A percentile compares a stretch with the other conserved stretches of the same genome.
These are phyloP conservation scores for Melanotaenia boesemani DNA, from an alignment of 2,797 vertebrate species.

Conservation along the genomic window DNA sequence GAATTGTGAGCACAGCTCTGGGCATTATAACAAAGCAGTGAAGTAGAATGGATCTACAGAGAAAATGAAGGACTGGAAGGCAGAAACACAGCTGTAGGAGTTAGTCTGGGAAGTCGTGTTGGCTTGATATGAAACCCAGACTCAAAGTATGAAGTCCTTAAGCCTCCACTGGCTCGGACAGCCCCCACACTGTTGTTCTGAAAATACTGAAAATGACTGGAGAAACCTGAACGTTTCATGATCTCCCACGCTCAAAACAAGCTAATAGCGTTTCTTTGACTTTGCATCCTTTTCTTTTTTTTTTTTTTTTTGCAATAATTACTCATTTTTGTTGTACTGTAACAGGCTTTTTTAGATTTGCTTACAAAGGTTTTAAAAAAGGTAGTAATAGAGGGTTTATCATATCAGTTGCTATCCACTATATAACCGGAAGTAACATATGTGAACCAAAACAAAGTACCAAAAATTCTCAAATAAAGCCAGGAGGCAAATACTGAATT, in stretches of 20 bases:
- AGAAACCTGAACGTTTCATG: conserved; percentile 56
- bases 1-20: conserved; percentile 35
- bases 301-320: conserved; percentile 33
- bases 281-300: conserved; percentile 2
- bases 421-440: too few relatives aligned
- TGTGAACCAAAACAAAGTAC: background rate
- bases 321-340: conserved; percentile 22
- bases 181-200: conserved; percentile 54
- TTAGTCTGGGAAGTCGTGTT: conserved; percentile 56
- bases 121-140: conserved; percentile 66
- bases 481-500: background rate
- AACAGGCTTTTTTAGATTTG: background rate
- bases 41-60: conserved; percentile 58
- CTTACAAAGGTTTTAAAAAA: background rate
- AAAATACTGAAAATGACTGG: conserved; percentile 60
- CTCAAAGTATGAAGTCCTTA: conserved; percentile 62
- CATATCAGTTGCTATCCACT: background rate
- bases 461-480: background rate
- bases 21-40: conserved; percentile 38
- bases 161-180: conserved; percentile 54
- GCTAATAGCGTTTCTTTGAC: conserved; percentile 19
- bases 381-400: too few relatives aligned
- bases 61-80: conserved; percentile 69
- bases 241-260: conserved; percentile 46
- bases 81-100: conserved; percentile 60